Conservation (phyloP, 92 coral and sea anemone genomes). For the Palythoa grandis region DNA sequence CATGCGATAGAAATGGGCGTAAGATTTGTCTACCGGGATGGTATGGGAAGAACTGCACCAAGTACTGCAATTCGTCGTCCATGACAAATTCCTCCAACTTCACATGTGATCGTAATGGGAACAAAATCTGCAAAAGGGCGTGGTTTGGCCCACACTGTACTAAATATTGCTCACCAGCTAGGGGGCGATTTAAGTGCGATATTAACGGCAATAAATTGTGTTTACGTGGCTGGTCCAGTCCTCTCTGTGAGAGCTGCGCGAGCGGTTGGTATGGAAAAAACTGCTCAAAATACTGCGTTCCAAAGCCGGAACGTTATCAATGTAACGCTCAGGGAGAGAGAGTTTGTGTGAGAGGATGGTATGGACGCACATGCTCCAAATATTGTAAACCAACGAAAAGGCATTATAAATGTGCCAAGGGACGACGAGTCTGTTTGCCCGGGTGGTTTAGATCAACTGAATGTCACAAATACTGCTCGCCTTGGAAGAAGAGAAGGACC, state of each 20-base stretch:
- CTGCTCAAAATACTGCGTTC: slow-evolving; percentile 19
- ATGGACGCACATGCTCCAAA: slow-evolving; percentile 50
- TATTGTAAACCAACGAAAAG: slow-evolving; percentile 47
- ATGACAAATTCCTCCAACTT: slow-evolving; percentile 3
- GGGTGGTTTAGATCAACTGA: slow-evolving; percentile 47
- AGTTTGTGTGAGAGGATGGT: slow-evolving; percentile 32
- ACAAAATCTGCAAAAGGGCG: slow-evolving; percentile 27
- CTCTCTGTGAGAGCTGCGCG: slow-evolving; percentile 26
- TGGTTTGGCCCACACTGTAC: slow-evolving; percentile 33
- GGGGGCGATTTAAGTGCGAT: slow-evolving; percentile 22
- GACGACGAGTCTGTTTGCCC: slow-evolving; percentile 44
- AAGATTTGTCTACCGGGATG: slow-evolving; percentile 32
- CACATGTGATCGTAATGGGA: slow-evolving; percentile 31
- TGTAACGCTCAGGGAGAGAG: not conserved
- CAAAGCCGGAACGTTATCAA: slow-evolving; percentile 12
- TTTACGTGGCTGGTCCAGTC: slow-evolving; percentile 31
- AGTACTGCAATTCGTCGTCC: slow-evolving; percentile 18
- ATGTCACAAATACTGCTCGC: slow-evolving; percentile 48
- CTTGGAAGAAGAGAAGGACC: slow-evolving; percentile 33
- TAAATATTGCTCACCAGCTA: slow-evolving; percentile 16
- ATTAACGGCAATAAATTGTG: slow-evolving; percentile 27
- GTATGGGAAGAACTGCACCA: slow-evolving; percentile 39
- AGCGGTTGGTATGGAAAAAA: slow-evolving; percentile 36
- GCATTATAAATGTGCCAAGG: slow-evolving; percentile 53
- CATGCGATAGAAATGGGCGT: slow-evolving; percentile 21